Evolutionary conservation across 2,888 invertebrate genomes (phyloP).

Genomic region (Pollenia labialis): DNA sequence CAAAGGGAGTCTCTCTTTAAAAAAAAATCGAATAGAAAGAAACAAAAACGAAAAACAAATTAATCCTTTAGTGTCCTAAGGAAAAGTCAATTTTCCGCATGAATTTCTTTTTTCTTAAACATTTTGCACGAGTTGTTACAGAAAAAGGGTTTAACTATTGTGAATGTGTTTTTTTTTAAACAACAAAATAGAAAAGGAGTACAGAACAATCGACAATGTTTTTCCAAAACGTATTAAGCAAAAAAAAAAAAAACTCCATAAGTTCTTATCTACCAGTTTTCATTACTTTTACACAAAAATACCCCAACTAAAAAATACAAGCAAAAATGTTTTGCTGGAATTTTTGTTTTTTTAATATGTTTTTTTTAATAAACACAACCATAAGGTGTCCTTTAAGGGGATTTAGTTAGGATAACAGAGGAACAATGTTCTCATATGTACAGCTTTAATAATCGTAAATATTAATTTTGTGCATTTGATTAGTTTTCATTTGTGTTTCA

Average conservation of each 20-base stretch:
- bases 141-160: conserved; percentile 28
- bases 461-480: conserved; percentile 36
- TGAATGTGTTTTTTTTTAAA: background rate
- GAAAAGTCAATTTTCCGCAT: conserved; percentile 72
- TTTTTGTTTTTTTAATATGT: background rate
- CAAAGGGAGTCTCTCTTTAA: conserved; percentile 1
- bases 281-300: background rate
- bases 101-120: conserved; percentile 55
- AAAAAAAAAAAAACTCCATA: conserved; percentile 35
- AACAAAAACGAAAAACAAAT: conserved; percentile 15
- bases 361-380: conserved; percentile 10
- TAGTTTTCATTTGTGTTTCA: conserved; percentile 25
- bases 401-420: background rate
- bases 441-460: conserved; percentile 49
- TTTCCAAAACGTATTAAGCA: no score
- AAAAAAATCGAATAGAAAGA: background rate
- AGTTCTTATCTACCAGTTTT: conserved; percentile 35
- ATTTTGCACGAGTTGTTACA: conserved; percentile 15
- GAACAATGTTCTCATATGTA: conserved; percentile 4
- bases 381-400: conserved; percentile 18
- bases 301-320: no score
- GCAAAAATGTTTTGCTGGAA: background rate
- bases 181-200: no score
- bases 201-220: no score
- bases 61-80: conserved; percentile 36